Conservation (phyloP, 64 coral and sea anemone species). For the Stylophora pistillata region DNA sequence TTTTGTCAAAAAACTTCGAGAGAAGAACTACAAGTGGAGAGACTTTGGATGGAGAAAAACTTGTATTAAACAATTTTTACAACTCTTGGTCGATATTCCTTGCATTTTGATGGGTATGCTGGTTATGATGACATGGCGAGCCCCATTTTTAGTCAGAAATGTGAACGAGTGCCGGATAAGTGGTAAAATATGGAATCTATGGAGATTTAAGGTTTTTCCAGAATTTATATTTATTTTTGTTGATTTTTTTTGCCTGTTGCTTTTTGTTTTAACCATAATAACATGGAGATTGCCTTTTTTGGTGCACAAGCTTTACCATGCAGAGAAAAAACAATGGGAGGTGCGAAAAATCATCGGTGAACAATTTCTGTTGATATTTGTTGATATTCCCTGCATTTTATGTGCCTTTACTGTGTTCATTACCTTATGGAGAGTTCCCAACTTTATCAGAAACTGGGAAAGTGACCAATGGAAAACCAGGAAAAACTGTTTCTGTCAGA, state of each 20-base stretch:
- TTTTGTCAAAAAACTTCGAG: slow-evolving; percentile 65
- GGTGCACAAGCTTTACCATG: slow-evolving; percentile 42
- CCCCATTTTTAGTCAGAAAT: slow-evolving; percentile 61
- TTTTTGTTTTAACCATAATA: slow-evolving; percentile 72
- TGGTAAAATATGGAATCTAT: slow-evolving; percentile 68
- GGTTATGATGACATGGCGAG: slow-evolving; percentile 82
- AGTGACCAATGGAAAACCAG: slow-evolving; percentile 82
- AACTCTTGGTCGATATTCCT: slow-evolving; percentile 83
- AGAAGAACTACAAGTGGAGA: slow-evolving; percentile 50
- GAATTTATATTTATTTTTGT: slow-evolving; percentile 68
- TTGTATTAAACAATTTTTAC: slow-evolving; percentile 72
- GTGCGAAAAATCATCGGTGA: slow-evolving; percentile 46
- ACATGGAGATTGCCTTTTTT: slow-evolving; percentile 92
- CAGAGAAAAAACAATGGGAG: slow-evolving; percentile 48
- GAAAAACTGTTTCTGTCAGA: slow-evolving; percentile 75
- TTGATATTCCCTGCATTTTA: slow-evolving; percentile 97
- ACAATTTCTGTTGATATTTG: slow-evolving; percentile 78
- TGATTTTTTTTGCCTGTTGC: slow-evolving; percentile 80
- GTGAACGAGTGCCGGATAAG: slow-evolving; percentile 15
- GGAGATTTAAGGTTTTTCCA: slow-evolving; percentile 78
- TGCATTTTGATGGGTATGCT: slow-evolving; percentile 71
- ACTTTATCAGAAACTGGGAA: slow-evolving; percentile 81
- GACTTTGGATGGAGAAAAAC: slow-evolving; percentile 77
- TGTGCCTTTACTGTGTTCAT: slow-evolving; percentile 76
- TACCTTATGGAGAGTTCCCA: slow-evolving; percentile 87